Conservation (phyloP, 2,113 vertebrate genomes). For the Cathartes aura region DNA sequence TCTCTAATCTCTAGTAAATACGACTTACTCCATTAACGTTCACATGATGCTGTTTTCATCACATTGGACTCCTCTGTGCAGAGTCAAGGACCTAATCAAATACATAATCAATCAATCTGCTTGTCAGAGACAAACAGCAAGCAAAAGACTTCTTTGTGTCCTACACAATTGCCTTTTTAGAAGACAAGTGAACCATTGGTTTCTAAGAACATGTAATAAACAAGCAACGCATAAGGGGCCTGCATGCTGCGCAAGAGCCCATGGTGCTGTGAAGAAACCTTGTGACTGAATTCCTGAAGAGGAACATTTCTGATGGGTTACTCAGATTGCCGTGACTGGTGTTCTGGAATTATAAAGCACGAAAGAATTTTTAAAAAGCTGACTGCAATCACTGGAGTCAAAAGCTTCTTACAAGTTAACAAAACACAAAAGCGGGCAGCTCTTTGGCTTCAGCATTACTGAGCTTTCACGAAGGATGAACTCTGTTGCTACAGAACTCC, state of each 20-base stretch:
- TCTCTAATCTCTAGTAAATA: neutral
- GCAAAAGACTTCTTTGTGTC: constrained; percentile 7
- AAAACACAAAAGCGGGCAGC: neutral
- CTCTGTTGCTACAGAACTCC: neutral
- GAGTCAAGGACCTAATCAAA: constrained; percentile 1
- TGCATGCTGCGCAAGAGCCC: neutral
- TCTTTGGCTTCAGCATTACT: neutral
- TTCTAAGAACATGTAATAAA: neutral
- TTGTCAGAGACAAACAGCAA: neutral
- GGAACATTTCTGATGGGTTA: neutral
- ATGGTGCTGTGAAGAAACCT: neutral
- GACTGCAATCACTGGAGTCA: neutral
- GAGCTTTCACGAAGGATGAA: neutral
- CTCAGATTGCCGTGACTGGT: neutral
- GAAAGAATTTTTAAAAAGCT: neutral
- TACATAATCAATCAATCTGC: neutral
- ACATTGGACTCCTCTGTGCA: neutral
- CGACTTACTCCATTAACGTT: neutral
- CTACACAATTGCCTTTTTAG: constrained; percentile 7
- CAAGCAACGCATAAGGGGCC: fast-evolving
- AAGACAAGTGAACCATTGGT: neutral
- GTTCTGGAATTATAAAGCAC: neutral
- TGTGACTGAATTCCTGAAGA: neutral
- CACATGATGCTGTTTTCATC: neutral
- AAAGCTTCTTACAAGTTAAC: neutral